Evolutionary conservation across 2,797 vertebrate species (phyloP).

Genomic region (Chrosomus eos): DNA sequence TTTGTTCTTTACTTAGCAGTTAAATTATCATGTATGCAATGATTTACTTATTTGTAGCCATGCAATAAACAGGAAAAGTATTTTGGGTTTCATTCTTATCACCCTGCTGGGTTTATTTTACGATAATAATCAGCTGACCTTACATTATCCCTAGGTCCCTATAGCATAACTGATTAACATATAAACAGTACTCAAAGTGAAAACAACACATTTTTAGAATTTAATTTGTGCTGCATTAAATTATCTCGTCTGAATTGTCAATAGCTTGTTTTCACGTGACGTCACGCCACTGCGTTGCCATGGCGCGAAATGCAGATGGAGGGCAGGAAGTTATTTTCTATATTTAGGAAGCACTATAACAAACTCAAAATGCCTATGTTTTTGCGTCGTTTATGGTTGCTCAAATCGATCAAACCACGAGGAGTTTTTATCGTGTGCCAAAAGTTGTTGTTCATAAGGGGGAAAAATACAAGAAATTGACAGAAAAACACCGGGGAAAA

Average conservation of each 20-base stretch:
- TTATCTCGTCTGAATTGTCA: conserved; percentile 6
- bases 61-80: neutral
- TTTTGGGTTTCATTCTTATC: neutral
- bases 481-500: no score
- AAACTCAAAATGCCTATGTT: no score
- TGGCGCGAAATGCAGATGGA: no score
- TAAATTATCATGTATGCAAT: neutral
- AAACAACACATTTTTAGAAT: neutral
- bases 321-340: no score
- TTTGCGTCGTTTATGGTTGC: no score
- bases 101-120: neutral
- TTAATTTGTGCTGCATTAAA: neutral
- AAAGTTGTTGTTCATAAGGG: no score
- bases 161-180: neutral
- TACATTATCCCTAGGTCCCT: neutral
- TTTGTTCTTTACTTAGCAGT: neutral
- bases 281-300: no score
- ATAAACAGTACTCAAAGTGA: neutral
- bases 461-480: no score
- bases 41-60: neutral
- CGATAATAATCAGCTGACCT: neutral
- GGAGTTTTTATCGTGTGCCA: no score
- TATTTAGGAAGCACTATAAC: no score
- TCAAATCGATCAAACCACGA: no score
- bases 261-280: no score